Evolutionary conservation across 2,888 invertebrate species (phyloP).

Genomic region (Fragum fragum): DNA sequence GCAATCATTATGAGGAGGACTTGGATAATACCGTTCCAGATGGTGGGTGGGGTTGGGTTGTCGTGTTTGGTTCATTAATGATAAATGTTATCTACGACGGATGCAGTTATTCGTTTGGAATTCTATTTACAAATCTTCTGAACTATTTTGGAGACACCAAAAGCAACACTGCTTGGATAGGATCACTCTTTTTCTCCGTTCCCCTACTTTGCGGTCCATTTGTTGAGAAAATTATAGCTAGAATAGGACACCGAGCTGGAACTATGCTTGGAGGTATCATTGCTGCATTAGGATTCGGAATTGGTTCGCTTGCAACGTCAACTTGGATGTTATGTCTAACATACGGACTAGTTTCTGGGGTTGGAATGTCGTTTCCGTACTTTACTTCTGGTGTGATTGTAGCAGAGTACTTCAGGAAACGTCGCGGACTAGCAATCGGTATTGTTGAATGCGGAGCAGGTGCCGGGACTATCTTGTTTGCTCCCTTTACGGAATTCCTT

Average conservation of each 20-base stretch:
- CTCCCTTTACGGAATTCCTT: conserved; percentile 80
- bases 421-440: conserved; percentile 83
- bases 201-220: conserved; percentile 89
- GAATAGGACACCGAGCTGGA: conserved; percentile 79
- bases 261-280: conserved; percentile 84
- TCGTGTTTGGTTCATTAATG: conserved; percentile 95
- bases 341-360: conserved; percentile 83
- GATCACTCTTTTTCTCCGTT: conserved; percentile 96
- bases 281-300: conserved; percentile 78
- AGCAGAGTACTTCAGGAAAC: conserved; percentile 84
- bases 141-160: conserved; percentile 94
- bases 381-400: conserved; percentile 84
- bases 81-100: conserved; percentile 97
- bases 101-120: conserved; percentile 96
- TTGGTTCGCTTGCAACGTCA: conserved; percentile 78
- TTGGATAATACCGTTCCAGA: conserved; percentile 18
- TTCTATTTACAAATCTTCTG: conserved; percentile 94
- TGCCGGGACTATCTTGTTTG: conserved; percentile 82
- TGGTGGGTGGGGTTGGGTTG: conserved; percentile 95
- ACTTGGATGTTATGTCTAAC: conserved; percentile 80
- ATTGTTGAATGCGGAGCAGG: conserved; percentile 84
- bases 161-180: conserved; percentile 96
- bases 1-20: neutral
- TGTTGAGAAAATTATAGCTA: conserved; percentile 78
- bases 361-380: conserved; percentile 84